Base-by-base conservation (phyloP, 2,797 vertebrate species). In the Semotilus atromaculatus region DNA sequence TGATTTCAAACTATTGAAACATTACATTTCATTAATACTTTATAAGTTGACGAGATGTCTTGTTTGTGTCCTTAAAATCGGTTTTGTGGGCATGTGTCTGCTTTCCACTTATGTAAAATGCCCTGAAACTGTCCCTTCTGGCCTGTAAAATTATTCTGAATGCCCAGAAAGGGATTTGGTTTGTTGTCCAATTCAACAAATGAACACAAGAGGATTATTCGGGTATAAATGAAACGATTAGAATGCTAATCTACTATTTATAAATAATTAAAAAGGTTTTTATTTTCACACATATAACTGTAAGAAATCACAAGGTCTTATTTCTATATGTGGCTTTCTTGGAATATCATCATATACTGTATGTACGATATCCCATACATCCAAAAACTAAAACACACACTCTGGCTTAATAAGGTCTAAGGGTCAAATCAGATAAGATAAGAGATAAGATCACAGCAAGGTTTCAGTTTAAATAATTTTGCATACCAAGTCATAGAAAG, bases 381-480 rank as follows among this genome's bases (percentile, higher is more conserved):
- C 10, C n/a, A 74, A 29, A 68, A 45, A 48, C 58, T 16, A 43
- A 84, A 68, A 60, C 62, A 78, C 7, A 64, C 90, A 36, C 38
- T 87, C 48, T 26, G 55, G 34, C 45, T 48, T 64, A 31, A 38
- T 72, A 62, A 73, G 82, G 48, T 67, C 64, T 60, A 86, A 87
- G 88, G 67, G 55, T 80, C 53, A 60, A 67, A 53, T 7, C 55
- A 38, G 72, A 31, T 86, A 58, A 60, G 51, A 55, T 79, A 45
- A 14, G 19, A 80, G 53, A 84, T 66, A 81, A 67, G 31, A 11
- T 70, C 77, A 64, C 31, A 51, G 10, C 8, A 43, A 68, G 43
- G 81, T 75, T 86, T 88, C 64, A 82, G 67, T 81, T 64, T 43
- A 75, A 58, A 83, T 19, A 5, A 48, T 26, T 51, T 11, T 79